phyloP scores from a whole-genome alignment of 2,113 vertebrate genomes.

The Psilopogon haemacephalus region DNA sequence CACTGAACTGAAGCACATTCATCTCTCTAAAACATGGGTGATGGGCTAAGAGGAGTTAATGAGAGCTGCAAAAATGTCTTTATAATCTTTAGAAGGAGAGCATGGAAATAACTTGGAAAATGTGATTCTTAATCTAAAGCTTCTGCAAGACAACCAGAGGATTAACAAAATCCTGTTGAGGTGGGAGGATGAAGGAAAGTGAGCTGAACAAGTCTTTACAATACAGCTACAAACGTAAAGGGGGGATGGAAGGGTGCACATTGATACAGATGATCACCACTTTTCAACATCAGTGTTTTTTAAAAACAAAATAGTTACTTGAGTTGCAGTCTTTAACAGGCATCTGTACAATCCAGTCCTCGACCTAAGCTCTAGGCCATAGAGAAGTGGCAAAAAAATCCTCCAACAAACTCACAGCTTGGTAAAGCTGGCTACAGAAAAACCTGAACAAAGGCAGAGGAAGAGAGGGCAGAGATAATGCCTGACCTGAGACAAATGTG shows the following conservation, averaged over 20 bases:
- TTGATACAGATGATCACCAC: not conserved
- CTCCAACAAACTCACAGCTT: not conserved
- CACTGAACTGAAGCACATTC: not conserved
- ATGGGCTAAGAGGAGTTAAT: not conserved
- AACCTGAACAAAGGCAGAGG: not conserved
- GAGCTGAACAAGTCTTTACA: not conserved
- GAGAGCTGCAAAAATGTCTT: not conserved
- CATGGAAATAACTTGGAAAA: not conserved
- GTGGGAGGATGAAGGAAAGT: not conserved
- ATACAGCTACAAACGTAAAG: not conserved
- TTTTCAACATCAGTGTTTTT: not conserved
- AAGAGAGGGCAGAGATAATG: not conserved
- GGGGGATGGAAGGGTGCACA: not conserved
- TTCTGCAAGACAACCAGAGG: not conserved
- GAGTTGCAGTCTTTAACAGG: not conserved
- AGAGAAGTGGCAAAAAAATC: not conserved
- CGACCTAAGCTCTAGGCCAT: not conserved
- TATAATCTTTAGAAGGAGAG: not conserved
- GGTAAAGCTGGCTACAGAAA: not conserved
- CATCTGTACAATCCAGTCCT: not conserved
- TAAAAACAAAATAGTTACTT: not conserved
- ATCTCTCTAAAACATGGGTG: not conserved
- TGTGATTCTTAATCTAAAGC: not conserved
- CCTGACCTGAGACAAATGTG: rapidly evolving
- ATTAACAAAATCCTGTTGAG: not conserved